Conservation (phyloP, 2,888 invertebrate genomes). For the Drosophila meridiana region DNA sequence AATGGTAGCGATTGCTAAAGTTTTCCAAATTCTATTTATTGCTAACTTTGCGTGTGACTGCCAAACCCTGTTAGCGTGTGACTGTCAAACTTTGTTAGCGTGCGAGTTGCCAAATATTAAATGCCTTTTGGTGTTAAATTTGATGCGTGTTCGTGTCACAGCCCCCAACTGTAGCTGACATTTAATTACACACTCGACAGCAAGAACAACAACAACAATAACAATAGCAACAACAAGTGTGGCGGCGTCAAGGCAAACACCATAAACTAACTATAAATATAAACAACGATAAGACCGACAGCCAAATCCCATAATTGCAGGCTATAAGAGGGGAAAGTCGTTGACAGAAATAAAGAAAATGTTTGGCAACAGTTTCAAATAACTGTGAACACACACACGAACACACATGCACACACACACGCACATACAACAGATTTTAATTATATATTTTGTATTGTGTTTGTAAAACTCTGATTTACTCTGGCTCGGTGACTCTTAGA, state of each 20-base stretch:
- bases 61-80: not conserved
- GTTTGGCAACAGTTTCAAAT: slow-evolving; percentile 29
- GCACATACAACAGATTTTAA: slow-evolving; percentile 16
- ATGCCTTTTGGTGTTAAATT: not conserved
- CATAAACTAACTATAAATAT: slow-evolving; percentile 30
- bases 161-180: slow-evolving; percentile 13
- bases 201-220: not conserved
- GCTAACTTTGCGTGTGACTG: not conserved
- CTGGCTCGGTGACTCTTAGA: slow-evolving; percentile 15
- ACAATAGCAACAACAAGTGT: slow-evolving; percentile 4
- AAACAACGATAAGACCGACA: slow-evolving; percentile 8
- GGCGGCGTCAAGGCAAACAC: slow-evolving; percentile 22
- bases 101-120: slow-evolving; percentile 3
- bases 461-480: slow-evolving; percentile 47
- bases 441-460: slow-evolving; percentile 45
- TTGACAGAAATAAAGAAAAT: slow-evolving; percentile 30
- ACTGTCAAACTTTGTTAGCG: not conserved
- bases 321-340: slow-evolving; percentile 19
- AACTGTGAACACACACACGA: slow-evolving; percentile 9
- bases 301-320: slow-evolving; percentile 33
- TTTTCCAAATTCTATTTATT: not conserved
- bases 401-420: slow-evolving; percentile 4
- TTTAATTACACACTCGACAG: slow-evolving; percentile 24
- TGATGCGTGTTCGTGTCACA: slow-evolving; percentile 15
- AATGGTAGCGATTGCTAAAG: not conserved